Evolutionary conservation across 37 sponge, comb jelly and placozoan species (phyloP).

Genomic region (Beroe ovata): DNA sequence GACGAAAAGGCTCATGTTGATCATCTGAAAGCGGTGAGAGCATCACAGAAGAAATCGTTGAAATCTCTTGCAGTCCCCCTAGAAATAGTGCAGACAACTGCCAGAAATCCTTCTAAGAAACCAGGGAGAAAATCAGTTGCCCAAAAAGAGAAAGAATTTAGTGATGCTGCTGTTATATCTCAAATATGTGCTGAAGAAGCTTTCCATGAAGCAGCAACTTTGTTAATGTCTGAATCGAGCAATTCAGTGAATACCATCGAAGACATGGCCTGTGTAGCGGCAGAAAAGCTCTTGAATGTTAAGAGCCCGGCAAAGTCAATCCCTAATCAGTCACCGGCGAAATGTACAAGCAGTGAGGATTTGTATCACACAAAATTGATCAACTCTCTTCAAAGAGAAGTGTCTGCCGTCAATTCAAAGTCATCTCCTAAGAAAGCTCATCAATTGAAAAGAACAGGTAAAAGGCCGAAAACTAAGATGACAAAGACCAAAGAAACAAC

Average conservation of each 20-base stretch:
- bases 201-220: constrained; percentile 8
- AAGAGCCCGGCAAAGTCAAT: too few species aligned
- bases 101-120: constrained; percentile 21
- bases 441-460: neutral
- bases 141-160: neutral
- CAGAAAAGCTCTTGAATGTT: neutral
- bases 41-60: constrained; percentile 38
- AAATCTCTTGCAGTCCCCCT: constrained; percentile 18
- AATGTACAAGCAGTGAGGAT: too few species aligned
- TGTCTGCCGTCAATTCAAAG: too few species aligned
- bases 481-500: neutral
- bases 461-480: neutral
- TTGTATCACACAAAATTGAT: too few species aligned
- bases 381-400: too few species aligned
- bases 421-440: neutral
- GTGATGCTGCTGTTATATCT: neutral
- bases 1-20: constrained; percentile 41
- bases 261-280: neutral
- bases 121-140: constrained; percentile 1
- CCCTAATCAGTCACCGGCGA: too few species aligned
- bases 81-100: constrained; percentile 60
- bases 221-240: neutral
- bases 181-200: constrained; percentile 2
- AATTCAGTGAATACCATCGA: neutral
- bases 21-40: constrained; percentile 21